Evolutionary conservation across 37 sponge, comb jelly and placozoan species (phyloP).

Genomic region (Lycopodina hypogea): DNA sequence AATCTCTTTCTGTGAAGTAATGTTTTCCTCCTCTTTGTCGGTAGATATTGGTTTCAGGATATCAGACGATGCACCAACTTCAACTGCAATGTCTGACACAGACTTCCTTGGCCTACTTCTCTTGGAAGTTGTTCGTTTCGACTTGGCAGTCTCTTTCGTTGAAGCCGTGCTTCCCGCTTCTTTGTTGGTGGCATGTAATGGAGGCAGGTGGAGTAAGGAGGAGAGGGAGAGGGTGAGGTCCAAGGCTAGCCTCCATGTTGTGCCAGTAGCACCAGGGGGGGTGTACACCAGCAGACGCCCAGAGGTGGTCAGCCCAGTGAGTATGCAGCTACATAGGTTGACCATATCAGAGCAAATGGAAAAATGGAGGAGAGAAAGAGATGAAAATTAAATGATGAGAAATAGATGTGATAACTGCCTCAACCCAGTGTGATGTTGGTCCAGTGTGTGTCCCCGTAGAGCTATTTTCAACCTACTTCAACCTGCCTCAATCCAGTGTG

Average conservation of each 20-base stretch:
- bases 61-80: background rate
- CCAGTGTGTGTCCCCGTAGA: no score
- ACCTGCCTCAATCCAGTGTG: no score
- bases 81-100: background rate
- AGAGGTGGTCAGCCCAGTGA: constrained; percentile 4
- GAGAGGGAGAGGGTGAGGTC: background rate
- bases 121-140: background rate
- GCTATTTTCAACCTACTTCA: no score
- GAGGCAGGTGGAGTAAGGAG: background rate
- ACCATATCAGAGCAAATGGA: background rate
- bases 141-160: background rate
- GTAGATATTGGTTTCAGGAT: background rate
- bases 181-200: background rate
- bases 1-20: no score
- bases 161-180: background rate
- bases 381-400: background rate
- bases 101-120: no score
- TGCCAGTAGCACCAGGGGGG: constrained; percentile 18
- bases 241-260: constrained; percentile 7
- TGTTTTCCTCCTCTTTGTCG: no score
- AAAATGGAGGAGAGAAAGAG: background rate
- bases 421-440: no score
- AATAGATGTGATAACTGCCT: background rate
- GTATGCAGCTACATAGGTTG: constrained; percentile 8
- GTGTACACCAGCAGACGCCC: constrained; percentile 32